Percentiles rank a stretch among this genome's conserved stretches.
These are phyloP conservation scores for Falco naumanni DNA, from an alignment of 2,797 vertebrate species.

Conservation along the genomic window DNA sequence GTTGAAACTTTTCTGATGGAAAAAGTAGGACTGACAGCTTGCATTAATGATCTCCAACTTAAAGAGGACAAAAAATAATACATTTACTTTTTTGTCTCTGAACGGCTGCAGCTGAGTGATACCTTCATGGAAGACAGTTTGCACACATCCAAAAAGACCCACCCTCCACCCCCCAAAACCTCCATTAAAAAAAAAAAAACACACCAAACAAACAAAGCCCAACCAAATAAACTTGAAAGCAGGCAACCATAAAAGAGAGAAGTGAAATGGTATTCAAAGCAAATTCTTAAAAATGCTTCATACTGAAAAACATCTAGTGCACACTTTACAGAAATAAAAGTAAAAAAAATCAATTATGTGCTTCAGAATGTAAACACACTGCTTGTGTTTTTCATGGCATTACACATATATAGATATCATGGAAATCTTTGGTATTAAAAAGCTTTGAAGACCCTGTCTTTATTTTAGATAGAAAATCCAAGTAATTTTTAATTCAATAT, in stretches of 20 bases:
- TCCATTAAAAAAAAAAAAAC: background rate
- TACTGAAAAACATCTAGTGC: background rate
- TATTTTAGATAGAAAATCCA: background rate
- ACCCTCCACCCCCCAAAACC: accelerated
- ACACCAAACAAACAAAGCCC: background rate
- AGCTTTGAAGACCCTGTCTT: background rate
- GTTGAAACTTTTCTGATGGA: constrained; percentile 5
- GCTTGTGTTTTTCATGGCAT: background rate
- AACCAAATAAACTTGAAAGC: background rate
- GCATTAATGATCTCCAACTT: background rate
- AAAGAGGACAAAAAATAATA: constrained; percentile 20
- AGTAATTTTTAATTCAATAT: background rate
- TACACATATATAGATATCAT: background rate
- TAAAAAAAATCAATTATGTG: background rate
- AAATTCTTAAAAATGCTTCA: background rate
- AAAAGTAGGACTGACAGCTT: constrained; percentile 31
- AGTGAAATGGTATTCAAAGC: background rate
- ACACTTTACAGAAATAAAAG: background rate
- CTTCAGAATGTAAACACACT: background rate
- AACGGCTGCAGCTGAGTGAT: constrained; percentile 29
- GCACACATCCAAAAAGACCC: background rate
- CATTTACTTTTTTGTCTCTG: constrained; percentile 8
- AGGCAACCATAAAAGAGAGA: background rate
- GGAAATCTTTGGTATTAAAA: background rate
- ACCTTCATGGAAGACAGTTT: background rate